These are phyloP conservation scores for Saccopteryx leptura DNA, from an alignment of 2,113 vertebrate species.

Conservation along the genomic window DNA sequence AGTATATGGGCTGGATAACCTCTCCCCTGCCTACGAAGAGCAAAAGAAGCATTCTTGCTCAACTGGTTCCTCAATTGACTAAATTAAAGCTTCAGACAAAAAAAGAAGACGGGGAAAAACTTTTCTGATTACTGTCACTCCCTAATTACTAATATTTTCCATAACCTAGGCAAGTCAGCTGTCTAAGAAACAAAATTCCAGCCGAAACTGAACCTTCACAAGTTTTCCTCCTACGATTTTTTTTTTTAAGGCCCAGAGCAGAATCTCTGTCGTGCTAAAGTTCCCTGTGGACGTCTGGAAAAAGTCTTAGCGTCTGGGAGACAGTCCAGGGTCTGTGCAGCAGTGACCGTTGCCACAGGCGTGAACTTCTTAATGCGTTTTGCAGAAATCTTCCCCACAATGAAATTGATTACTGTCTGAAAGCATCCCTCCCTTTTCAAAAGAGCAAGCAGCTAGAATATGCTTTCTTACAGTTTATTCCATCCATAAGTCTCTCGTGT, in stretches of 20 bases:
- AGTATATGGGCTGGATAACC: background rate
- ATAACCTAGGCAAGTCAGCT: conserved; percentile 75
- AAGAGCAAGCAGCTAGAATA: conserved; percentile 80
- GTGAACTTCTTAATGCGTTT: conserved; percentile 90
- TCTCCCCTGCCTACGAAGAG: background rate
- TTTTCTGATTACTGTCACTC: conserved; percentile 41
- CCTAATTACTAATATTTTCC: conserved; percentile 78
- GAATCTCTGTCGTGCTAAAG: conserved; percentile 84
- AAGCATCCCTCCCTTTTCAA: conserved; percentile 81
- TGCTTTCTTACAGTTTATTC: conserved; percentile 78
- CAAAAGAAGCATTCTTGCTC: background rate
- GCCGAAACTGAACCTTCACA: conserved; percentile 81
- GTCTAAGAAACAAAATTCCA: conserved; percentile 79
- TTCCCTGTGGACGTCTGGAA: conserved; percentile 88
- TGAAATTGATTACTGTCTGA: conserved; percentile 88
- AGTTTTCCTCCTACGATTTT: conserved; percentile 76
- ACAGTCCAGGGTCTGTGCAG: conserved; percentile 87
- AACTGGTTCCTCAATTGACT: background rate
- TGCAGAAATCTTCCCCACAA: conserved; percentile 86
- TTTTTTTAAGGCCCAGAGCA: conserved; percentile 81
- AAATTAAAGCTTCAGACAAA: background rate
- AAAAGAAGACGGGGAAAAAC: background rate
- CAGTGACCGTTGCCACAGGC: conserved; percentile 87
- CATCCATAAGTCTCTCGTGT: conserved; percentile 72
- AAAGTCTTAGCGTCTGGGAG: conserved; percentile 89